Evolutionary conservation across 2,797 vertebrate genomes (phyloP).

Genomic region (Notamacropus eugenii): DNA sequence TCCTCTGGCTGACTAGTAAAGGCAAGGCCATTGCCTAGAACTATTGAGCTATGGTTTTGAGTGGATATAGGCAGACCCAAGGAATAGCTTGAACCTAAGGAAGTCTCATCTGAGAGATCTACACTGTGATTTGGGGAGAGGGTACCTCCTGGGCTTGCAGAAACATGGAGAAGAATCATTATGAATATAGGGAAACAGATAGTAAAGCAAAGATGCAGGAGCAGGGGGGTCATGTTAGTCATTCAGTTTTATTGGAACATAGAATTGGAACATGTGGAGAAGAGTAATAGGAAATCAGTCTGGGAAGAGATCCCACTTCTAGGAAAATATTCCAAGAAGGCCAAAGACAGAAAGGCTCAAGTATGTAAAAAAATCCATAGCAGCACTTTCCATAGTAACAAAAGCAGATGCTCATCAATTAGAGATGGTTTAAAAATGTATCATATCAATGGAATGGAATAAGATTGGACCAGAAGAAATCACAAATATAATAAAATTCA

Average conservation of each 20-base stretch:
- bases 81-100: background rate
- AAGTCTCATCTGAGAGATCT: background rate
- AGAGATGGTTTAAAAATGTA: background rate
- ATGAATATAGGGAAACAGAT: background rate
- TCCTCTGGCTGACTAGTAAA: background rate
- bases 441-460: background rate
- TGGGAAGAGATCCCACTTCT: background rate
- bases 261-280: background rate
- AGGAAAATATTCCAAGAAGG: background rate
- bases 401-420: background rate
- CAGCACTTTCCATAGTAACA: background rate
- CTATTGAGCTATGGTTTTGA: background rate
- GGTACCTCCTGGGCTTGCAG: background rate
- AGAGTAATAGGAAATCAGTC: background rate
- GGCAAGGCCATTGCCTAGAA: background rate
- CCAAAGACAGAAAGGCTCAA: background rate
- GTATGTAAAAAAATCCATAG: background rate
- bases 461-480: background rate
- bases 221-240: background rate
- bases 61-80: background rate
- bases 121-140: background rate
- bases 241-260: background rate
- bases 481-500: background rate
- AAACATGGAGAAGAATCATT: background rate
- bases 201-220: background rate